These are phyloP conservation scores for Drosophila willistoni DNA, from an alignment of 1,140 invertebrate species.

Conservation along the genomic window DNA sequence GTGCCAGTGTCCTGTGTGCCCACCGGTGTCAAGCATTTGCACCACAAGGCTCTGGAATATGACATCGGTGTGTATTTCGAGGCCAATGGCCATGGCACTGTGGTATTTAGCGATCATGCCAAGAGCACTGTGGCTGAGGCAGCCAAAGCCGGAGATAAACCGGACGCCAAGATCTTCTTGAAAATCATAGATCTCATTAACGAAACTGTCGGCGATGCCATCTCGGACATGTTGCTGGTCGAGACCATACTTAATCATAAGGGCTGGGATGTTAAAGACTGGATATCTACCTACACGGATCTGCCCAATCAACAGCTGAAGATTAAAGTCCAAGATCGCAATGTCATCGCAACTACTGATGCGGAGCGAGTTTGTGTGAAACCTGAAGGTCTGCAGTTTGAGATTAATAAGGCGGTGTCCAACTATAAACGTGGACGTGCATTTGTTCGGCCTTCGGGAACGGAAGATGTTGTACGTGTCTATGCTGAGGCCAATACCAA, in stretches of 20 bases:
- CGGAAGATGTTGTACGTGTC: conserved; percentile 97
- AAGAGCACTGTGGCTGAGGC: conserved; percentile 80
- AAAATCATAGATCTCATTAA: conserved; percentile 94
- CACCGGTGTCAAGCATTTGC: conserved; percentile 99
- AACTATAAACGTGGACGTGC: conserved; percentile 90
- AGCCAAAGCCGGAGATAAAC: conserved; percentile 61
- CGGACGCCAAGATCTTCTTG: conserved; percentile 86
- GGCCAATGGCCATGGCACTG: conserved; percentile 99
- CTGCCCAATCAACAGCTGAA: conserved; percentile 95
- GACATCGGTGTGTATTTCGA: conserved; percentile 99
- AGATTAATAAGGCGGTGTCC: conserved; percentile 89
- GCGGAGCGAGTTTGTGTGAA: conserved; percentile 91
- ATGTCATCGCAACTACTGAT: conserved; percentile 92
- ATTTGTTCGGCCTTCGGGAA: conserved; percentile 98
- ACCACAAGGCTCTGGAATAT: conserved; percentile 94
- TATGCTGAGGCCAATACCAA: conserved; percentile 96
- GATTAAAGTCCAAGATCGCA: conserved; percentile 93
- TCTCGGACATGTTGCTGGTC: conserved; percentile 97
- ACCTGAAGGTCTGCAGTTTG: conserved; percentile 92
- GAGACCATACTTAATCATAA: conserved; percentile 94
- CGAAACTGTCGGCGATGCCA: conserved; percentile 98
- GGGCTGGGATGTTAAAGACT: conserved; percentile 91
- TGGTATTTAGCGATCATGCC: conserved; percentile 89
- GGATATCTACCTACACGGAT: conserved; percentile 89
- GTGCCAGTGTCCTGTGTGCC: conserved; percentile 94